A percentile compares a stretch with the other conserved stretches of the same genome.
phyloP scores from a whole-genome alignment of 2,797 vertebrate species.

The Hylomyscus alleni region DNA sequence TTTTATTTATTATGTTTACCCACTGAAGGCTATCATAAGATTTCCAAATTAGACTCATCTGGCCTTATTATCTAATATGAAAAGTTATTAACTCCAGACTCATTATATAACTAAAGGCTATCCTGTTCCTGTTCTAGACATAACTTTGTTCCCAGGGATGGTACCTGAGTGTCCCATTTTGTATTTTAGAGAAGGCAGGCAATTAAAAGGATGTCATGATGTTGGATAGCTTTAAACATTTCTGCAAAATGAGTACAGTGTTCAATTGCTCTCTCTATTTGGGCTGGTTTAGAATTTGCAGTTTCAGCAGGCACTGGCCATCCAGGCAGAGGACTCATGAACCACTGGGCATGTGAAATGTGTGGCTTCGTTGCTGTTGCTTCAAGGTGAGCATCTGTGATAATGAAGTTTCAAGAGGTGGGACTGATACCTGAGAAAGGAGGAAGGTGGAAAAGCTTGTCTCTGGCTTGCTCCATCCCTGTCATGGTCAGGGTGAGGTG shows the following conservation, averaged over 20 bases:
- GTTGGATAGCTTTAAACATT: slow-evolving; percentile 12
- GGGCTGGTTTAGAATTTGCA: background rate
- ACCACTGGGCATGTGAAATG: background rate
- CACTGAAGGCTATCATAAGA: slow-evolving; percentile 41
- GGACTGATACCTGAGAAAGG: background rate
- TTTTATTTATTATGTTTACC: slow-evolving; percentile 21
- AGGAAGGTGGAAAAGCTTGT: background rate
- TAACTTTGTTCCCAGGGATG: background rate
- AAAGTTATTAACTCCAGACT: slow-evolving; percentile 21
- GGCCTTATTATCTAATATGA: slow-evolving; percentile 59
- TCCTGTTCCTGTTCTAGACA: slow-evolving; percentile 13
- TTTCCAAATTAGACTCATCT: slow-evolving; percentile 64
- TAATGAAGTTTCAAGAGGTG: background rate
- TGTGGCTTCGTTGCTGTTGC: background rate
- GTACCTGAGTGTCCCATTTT: background rate
- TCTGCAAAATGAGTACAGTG: background rate
- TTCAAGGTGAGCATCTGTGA: background rate
- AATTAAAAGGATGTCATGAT: background rate
- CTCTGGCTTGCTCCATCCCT: background rate
- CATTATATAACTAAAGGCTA: slow-evolving; percentile 15
- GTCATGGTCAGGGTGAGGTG: background rate
- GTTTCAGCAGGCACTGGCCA: background rate
- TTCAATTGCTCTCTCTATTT: background rate
- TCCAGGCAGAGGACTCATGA: background rate
- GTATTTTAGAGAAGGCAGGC: slow-evolving; percentile 6